Evolutionary conservation across 1,140 invertebrate species (phyloP).

Genomic region (Melipona quadrifasciata): DNA sequence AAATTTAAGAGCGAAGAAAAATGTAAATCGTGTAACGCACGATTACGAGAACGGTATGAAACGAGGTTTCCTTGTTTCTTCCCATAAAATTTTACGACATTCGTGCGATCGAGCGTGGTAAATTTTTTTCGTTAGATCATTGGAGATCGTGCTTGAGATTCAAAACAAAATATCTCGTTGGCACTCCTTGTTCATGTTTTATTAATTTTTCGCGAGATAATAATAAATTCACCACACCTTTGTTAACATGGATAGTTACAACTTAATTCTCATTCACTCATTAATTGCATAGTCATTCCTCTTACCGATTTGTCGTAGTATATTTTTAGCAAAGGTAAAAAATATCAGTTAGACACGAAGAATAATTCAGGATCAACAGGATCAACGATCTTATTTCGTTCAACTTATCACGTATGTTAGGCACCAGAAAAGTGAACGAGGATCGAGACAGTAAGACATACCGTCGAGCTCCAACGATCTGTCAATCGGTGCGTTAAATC

Average conservation of each 20-base stretch:
- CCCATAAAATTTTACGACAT: too few species aligned
- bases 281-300: too few species aligned
- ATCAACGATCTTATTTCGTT: too few species aligned
- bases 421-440: neutral
- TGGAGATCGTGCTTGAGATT: neutral
- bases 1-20: too few species aligned
- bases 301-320: neutral
- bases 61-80: too few species aligned
- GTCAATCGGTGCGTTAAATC: conserved; percentile 22
- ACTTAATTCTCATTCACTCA: neutral
- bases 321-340: neutral
- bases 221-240: neutral
- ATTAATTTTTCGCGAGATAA: neutral
- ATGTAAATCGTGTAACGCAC: too few species aligned
- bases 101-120: neutral
- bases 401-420: too few species aligned
- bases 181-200: too few species aligned
- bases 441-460: conserved; percentile 4
- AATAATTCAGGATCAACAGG: too few species aligned
- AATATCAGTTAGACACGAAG: neutral
- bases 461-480: neutral
- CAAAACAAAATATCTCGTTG: too few species aligned
- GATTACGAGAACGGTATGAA: too few species aligned
- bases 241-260: neutral
- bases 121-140: fast-evolving